Percentiles rank a stretch among this genome's conserved stretches.
Conservation (phyloP, 2,113 vertebrate species). For the Pelvicachromis taeniatus region DNA sequence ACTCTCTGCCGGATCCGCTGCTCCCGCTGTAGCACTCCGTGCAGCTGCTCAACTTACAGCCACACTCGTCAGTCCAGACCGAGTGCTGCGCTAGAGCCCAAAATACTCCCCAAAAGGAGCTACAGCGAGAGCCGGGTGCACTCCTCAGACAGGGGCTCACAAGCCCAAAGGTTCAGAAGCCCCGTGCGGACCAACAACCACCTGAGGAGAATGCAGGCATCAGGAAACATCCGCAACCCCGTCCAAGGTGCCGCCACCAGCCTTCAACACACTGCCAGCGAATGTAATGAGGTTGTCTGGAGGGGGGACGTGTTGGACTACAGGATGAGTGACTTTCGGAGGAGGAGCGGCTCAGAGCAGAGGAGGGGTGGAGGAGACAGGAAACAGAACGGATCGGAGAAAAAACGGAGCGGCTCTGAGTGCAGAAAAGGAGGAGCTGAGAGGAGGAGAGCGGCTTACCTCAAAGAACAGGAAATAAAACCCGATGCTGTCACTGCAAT, state of each 20-base stretch:
- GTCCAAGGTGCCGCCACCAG: constrained; percentile 5
- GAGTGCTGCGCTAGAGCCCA: constrained; percentile 30
- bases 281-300: background rate
- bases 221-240: constrained; percentile 68
- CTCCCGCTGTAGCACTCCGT: constrained; percentile 9
- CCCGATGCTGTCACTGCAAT: constrained; percentile 30
- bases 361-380: background rate
- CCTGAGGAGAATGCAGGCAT: constrained; percentile 69
- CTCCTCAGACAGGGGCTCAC: background rate
- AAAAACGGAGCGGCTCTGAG: constrained; percentile 41
- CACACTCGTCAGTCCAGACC: constrained; percentile 31
- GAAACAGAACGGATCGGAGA: background rate
- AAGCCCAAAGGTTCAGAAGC: constrained; percentile 30
- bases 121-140: constrained; percentile 68
- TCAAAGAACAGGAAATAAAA: constrained; percentile 29
- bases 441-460: background rate
- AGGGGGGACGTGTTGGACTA: background rate
- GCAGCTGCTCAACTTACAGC: constrained; percentile 37
- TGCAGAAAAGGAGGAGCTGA: constrained; percentile 27
- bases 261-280: background rate
- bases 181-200: constrained; percentile 42
- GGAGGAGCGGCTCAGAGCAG: constrained; percentile 50
- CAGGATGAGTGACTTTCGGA: background rate
- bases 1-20: constrained; percentile 35
- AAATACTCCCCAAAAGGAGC: constrained; percentile 54